Evolutionary conservation across 2,113 vertebrate species (phyloP), one percentile per base, ranked within the genome.

Genomic region (Chaetorhynchus papuensis): DNA sequence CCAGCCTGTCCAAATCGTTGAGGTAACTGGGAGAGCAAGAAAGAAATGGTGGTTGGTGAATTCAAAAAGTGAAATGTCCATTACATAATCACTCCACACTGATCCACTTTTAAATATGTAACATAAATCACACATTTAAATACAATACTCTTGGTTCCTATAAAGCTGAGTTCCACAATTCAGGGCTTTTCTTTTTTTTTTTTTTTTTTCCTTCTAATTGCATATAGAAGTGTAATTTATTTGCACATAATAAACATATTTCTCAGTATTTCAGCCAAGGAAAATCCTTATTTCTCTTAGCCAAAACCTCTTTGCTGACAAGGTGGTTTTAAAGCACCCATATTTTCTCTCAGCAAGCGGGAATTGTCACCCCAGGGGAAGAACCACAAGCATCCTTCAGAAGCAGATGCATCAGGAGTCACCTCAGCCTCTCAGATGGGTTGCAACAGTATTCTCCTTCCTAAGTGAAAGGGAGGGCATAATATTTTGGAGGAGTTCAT

Each of bases 1-100:
- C 96, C 85, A 98, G 20, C 90, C 98, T 97, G 7, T 98, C 97
- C 88, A 98, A 83, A 65, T 98, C 96, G 1, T 97, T 98, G 70
- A 98, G 98, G 84, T 98, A 98, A 75, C 98, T 98, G 33, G 88
- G 28, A 77, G 41, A 82, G 47, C 4, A 18, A 84, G 85, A 42
- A 50, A 89, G 49, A 92, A 83, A 11, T 17, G 18, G 21, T 28
- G 45, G 28, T 2, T 49, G 23, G 13, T 68, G 27, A 78, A 64
- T 64, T 64, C 54, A 63, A 60, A 78, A 74, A 15, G 16, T 77
- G 27, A 81, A 77, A 33, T 47, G 5, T 39, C 44, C 22, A 10
- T 57, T n/a, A 10, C 9, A 21, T 14, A 23, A 28, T 28, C 24
- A 35, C 30, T 68, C 64, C 20, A 6, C 52, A 37, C 3, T 41